These are phyloP conservation scores for Perca schrenkii DNA, from an alignment of 2,113 vertebrate genomes.

Conservation along the genomic window DNA sequence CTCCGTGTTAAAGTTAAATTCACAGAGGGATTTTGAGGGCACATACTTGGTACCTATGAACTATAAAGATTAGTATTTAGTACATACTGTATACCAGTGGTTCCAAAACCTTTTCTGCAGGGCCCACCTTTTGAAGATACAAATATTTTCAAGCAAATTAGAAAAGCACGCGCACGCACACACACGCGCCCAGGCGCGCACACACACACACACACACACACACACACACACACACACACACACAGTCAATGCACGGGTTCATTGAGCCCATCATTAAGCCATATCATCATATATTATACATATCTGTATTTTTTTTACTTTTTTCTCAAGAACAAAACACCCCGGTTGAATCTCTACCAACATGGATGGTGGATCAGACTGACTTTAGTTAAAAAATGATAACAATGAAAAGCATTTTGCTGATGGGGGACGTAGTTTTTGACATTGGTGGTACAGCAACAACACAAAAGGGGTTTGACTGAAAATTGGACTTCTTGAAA, in stretches of 20 bases:
- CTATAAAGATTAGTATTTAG: too few relatives aligned
- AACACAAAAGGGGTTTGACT: neutral
- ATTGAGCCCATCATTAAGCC: neutral
- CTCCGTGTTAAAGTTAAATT: too few relatives aligned
- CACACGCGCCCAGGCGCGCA: too few relatives aligned
- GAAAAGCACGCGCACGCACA: too few relatives aligned
- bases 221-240: neutral
- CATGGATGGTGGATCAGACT: neutral
- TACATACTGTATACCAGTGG: too few relatives aligned
- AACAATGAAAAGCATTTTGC: neutral
- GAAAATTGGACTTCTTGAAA: neutral
- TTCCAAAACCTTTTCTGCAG: too few relatives aligned
- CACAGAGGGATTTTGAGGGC: too few relatives aligned
- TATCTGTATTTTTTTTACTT: neutral
- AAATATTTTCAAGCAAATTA: too few relatives aligned
- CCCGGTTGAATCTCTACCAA: neutral
- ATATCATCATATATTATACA: too few relatives aligned
- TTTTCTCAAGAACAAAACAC: neutral
- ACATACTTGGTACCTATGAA: too few relatives aligned
- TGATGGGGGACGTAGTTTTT: neutral
- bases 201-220: neutral
- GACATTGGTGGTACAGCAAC: neutral
- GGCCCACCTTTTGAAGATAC: too few relatives aligned
- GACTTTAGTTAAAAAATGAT: neutral
- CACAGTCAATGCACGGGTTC: neutral